Evolutionary conservation across 2,113 vertebrate species (phyloP), one percentile per base, ranked within the genome.

Genomic region (Bujurquina vittata): DNA sequence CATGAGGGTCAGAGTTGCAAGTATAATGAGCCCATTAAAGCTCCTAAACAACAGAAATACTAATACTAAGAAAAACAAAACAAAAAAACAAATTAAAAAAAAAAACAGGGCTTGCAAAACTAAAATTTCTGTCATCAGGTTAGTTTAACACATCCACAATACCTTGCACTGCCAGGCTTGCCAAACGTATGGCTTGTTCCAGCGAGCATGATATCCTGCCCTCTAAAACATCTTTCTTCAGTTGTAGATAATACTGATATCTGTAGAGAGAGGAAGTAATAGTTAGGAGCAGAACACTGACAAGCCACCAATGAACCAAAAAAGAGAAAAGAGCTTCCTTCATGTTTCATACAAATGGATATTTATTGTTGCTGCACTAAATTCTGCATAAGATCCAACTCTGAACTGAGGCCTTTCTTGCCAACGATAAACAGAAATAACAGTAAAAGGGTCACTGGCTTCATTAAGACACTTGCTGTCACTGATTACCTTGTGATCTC

Each of bases 171-270:
- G 98, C 98, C 91, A 99, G 95, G 84, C 97, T 97, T 83, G 98
- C 98, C 93, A 99, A 95, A 80, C 96, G 97, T 91, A 99, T 95
- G 76, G 97, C 97, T 95, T 99, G 97, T 79, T 99, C 98, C 79
- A 98, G 91, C 0, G 97, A 96, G 92, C 97, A 99, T 72, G 97
- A 96, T 95, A 99, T 97, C 91, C 94, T 96, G 78, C 98, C 97
- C 87, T 99, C 98, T 93, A 99, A 94, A 92, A 99, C 95, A 89
- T 99, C 98, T 91, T 99, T 99, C 95, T 99, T 99, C 90, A 99
- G 89, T 77, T 99, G 98, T 40, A 99, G 95, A 86, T 99, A 99
- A 98, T 99, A 99, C 96, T 99, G 98, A 95, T 99, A 99, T 93
- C 98, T 99, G 94, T 57, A 72, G 12, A 11, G 63, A 62, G n/a